phyloP scores from a whole-genome alignment of 2,113 vertebrate genomes.

The Cyphomyrus plagiostoma region DNA sequence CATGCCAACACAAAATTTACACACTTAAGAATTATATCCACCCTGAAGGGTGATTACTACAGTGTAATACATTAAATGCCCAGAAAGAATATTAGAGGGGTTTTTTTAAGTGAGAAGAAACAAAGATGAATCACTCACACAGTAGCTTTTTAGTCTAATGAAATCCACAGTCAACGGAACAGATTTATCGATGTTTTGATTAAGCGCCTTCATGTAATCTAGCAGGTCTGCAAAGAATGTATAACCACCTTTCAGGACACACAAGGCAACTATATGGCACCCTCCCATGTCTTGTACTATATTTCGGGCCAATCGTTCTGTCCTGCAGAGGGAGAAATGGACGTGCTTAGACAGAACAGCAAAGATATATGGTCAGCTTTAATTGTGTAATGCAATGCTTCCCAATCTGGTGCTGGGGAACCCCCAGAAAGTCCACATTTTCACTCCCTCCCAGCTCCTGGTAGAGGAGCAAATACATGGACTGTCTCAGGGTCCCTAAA shows the following conservation, averaged over 20 bases:
- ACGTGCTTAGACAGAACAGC: background rate
- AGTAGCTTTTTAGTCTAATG: slow-evolving; percentile 75
- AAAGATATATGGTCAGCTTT: background rate
- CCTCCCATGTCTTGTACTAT: slow-evolving; percentile 73
- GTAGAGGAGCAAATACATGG: background rate
- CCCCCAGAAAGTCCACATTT: background rate
- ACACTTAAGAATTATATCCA: background rate
- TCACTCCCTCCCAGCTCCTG: background rate
- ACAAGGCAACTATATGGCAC: slow-evolving; percentile 73
- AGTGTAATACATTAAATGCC: background rate
- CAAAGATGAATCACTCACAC: slow-evolving; percentile 55
- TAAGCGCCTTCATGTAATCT: slow-evolving; percentile 74
- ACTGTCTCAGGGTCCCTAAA: background rate
- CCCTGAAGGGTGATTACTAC: background rate
- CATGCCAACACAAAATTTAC: background rate
- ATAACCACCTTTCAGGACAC: slow-evolving; percentile 79
- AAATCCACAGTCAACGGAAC: slow-evolving; percentile 77
- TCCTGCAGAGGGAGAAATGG: slow-evolving; percentile 49
- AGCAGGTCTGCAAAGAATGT: slow-evolving; percentile 82
- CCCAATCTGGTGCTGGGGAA: background rate
- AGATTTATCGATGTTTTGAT: slow-evolving; percentile 73
- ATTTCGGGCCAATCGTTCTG: slow-evolving; percentile 72
- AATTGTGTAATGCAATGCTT: background rate
- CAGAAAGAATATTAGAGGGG: slow-evolving; percentile 7
- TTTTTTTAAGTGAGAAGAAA: slow-evolving; percentile 6